Evolutionary conservation across 2,113 vertebrate genomes (phyloP).

Genomic region (Otus sunia): DNA sequence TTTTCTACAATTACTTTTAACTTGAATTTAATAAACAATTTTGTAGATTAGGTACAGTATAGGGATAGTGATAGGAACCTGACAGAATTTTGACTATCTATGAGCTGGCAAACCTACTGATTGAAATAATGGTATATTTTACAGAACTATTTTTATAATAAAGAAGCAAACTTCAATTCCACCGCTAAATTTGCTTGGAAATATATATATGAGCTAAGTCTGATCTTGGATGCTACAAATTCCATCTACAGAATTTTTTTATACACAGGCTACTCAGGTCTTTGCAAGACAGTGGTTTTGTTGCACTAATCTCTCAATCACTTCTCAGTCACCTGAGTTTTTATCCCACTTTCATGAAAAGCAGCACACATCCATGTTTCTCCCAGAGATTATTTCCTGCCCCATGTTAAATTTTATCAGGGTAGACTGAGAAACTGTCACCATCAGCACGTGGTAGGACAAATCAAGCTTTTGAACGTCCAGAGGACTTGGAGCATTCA

Average conservation of each 20-base stretch:
- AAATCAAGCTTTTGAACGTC: neutral
- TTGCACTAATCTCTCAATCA: neutral
- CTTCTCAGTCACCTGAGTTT: neutral
- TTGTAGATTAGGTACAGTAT: neutral
- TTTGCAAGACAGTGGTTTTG: neutral
- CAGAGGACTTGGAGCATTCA: neutral
- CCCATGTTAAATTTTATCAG: neutral
- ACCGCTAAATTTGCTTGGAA: neutral
- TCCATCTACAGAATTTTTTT: neutral
- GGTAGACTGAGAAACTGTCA: neutral
- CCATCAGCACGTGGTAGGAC: neutral
- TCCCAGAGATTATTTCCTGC: neutral
- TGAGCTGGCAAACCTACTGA: neutral
- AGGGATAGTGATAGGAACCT: neutral
- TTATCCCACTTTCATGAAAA: neutral
- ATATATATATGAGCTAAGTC: neutral
- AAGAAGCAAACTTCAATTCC: neutral
- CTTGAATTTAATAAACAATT: neutral
- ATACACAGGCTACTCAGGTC: neutral
- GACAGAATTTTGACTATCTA: neutral
- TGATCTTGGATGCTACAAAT: neutral
- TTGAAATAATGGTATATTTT: neutral
- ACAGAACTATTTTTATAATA: neutral
- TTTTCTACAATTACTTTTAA: neutral
- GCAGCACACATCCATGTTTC: neutral